Evolutionary conservation across 2,888 invertebrate genomes (phyloP).

Genomic region (Tanytarsus gracilentus): DNA sequence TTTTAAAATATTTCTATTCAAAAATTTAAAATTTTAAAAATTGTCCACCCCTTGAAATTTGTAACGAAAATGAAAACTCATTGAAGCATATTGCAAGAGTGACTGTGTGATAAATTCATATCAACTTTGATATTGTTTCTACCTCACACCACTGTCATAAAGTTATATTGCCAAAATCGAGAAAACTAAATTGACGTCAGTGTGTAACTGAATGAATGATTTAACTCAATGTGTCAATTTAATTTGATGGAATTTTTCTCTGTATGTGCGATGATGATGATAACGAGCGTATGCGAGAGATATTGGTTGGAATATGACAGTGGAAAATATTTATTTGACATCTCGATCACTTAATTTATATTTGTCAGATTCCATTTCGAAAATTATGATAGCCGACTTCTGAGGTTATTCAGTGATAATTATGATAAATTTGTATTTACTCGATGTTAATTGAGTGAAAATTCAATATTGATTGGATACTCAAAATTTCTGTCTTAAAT

Average conservation of each 20-base stretch:
- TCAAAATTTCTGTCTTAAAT: no score
- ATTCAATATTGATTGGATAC: no score
- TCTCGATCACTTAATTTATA: neutral
- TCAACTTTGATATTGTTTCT: neutral
- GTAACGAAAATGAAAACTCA: neutral
- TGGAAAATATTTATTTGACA: constrained; percentile 7
- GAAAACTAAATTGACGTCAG: no score
- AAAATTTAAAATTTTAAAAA: no score
- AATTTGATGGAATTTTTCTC: constrained; percentile 6
- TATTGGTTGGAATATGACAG: neutral
- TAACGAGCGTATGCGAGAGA: neutral
- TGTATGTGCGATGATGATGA: neutral
- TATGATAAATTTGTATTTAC: no score
- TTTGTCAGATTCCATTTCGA: neutral
- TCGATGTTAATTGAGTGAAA: no score
- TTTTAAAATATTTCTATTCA: no score
- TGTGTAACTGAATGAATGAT: no score
- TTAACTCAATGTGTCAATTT: constrained; percentile 13
- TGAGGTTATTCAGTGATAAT: no score
- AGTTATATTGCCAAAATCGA: no score
- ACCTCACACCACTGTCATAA: neutral
- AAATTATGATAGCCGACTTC: neutral
- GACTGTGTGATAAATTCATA: neutral
- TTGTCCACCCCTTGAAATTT: neutral
- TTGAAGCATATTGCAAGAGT: neutral